A percentile compares a stretch with the other conserved stretches of the same genome.
Conservation (phyloP, 2,797 vertebrate genomes). For the Silurus aristotelis region DNA sequence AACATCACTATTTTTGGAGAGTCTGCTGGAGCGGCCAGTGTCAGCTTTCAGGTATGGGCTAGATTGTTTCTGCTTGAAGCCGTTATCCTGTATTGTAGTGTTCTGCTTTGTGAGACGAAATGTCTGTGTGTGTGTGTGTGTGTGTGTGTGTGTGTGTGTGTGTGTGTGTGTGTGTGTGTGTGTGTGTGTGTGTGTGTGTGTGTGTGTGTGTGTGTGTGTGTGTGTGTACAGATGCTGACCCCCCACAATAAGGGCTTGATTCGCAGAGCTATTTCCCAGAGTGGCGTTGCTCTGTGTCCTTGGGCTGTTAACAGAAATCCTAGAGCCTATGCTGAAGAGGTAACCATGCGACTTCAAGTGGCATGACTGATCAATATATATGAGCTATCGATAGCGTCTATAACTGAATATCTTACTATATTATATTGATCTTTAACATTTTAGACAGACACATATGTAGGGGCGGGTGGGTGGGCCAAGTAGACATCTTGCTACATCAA, state of each 20-base stretch:
- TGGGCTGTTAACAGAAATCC: slow-evolving; percentile 87
- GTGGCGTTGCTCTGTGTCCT: slow-evolving; percentile 78
- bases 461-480: neutral
- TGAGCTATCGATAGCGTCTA: neutral
- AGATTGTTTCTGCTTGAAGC: neutral
- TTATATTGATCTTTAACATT: neutral
- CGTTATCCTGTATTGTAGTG: neutral
- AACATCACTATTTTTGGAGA: slow-evolving; percentile 95
- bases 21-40: slow-evolving; percentile 86
- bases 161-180: neutral
- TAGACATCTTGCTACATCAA: neutral
- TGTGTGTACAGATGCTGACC: slow-evolving; percentile 74
- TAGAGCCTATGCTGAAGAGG: slow-evolving; percentile 76
- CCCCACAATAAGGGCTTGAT: slow-evolving; percentile 88
- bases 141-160: slow-evolving; percentile 2
- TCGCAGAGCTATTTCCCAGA: slow-evolving; percentile 91
- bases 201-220: neutral
- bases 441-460: neutral
- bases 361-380: neutral
- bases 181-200: slow-evolving; percentile 4
- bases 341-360: slow-evolving; percentile 56
- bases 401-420: neutral
- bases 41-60: slow-evolving; percentile 85
- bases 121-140: neutral
- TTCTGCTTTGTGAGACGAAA: neutral